Conservation (phyloP, 2,113 vertebrate species). For the Xerus inauris region DNA sequence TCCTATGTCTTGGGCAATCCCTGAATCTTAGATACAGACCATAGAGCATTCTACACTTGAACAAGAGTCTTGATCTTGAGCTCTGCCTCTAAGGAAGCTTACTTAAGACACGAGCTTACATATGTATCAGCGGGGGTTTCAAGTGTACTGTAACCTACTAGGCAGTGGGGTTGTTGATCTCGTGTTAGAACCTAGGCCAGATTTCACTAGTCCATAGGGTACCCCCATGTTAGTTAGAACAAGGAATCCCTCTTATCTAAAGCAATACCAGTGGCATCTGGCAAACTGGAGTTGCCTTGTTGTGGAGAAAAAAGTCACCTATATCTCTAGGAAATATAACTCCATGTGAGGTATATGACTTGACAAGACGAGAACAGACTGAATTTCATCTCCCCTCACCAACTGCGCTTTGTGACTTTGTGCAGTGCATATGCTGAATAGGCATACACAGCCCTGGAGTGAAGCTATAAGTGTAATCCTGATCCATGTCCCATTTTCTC, state of each 20-base stretch:
- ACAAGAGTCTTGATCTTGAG: not conserved
- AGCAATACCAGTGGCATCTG: not conserved
- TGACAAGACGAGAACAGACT: not conserved
- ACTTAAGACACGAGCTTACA: not conserved
- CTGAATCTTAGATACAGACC: not conserved
- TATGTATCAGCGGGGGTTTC: not conserved
- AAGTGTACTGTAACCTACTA: not conserved
- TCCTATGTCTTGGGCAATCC: not conserved
- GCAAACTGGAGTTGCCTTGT: not conserved
- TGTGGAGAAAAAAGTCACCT: not conserved
- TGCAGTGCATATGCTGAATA: not conserved
- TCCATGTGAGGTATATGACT: not conserved
- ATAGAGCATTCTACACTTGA: not conserved
- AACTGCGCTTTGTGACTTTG: not conserved
- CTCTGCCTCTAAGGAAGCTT: not conserved
- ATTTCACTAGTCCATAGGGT: not conserved
- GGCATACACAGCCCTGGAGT: not conserved
- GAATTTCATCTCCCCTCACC: not conserved
- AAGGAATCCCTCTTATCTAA: not conserved
- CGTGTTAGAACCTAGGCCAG: not conserved
- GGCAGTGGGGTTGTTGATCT: not conserved
- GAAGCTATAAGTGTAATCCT: not conserved
- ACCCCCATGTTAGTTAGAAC: not conserved
- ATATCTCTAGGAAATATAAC: not conserved
- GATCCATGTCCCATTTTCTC: conserved; percentile 16